A percentile compares a stretch with the other conserved stretches of the same genome.
phyloP scores from a whole-genome alignment of 2,797 vertebrate species.

The Megaceryle alcyon region DNA sequence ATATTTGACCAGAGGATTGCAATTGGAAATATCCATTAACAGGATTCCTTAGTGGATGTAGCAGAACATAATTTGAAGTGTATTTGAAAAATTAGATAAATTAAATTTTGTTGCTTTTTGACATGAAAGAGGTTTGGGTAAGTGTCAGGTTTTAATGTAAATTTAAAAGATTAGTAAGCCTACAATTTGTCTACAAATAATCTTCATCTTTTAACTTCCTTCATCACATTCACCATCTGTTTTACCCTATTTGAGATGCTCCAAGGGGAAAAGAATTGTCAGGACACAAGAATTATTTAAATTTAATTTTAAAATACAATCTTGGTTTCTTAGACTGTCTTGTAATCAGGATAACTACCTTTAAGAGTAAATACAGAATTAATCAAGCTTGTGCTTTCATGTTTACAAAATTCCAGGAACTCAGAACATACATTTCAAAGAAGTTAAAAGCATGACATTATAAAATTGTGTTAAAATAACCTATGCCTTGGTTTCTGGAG shows the following conservation, averaged over 20 bases:
- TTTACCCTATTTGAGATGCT: slow-evolving; percentile 38
- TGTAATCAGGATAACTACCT: slow-evolving; percentile 11
- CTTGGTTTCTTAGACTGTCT: slow-evolving; percentile 41
- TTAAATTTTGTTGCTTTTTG: slow-evolving; percentile 44
- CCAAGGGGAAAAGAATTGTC: slow-evolving; percentile 51
- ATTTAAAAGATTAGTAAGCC: slow-evolving; percentile 56
- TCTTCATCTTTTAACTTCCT: slow-evolving; percentile 66
- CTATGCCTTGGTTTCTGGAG: background rate
- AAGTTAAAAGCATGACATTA: background rate
- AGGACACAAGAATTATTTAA: slow-evolving; percentile 35
- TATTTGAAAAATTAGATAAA: slow-evolving; percentile 63
- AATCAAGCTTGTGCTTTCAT: slow-evolving; percentile 17
- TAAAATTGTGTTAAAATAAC: slow-evolving; percentile 4
- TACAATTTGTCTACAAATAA: slow-evolving; percentile 60
- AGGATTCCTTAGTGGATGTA: slow-evolving; percentile 48
- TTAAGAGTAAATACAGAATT: slow-evolving; percentile 51
- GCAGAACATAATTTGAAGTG: slow-evolving; percentile 66
- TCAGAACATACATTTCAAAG: background rate
- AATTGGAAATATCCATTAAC: slow-evolving; percentile 59
- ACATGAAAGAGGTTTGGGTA: slow-evolving; percentile 58
- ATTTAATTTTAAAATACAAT: slow-evolving; percentile 44
- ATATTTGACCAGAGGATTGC: slow-evolving; percentile 44
- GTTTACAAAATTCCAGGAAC: slow-evolving; percentile 18
- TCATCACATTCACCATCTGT: slow-evolving; percentile 39
- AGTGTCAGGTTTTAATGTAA: slow-evolving; percentile 69